Conservation (phyloP, 2,113 vertebrate genomes). For the Brachyhypopomus gauderio region DNA sequence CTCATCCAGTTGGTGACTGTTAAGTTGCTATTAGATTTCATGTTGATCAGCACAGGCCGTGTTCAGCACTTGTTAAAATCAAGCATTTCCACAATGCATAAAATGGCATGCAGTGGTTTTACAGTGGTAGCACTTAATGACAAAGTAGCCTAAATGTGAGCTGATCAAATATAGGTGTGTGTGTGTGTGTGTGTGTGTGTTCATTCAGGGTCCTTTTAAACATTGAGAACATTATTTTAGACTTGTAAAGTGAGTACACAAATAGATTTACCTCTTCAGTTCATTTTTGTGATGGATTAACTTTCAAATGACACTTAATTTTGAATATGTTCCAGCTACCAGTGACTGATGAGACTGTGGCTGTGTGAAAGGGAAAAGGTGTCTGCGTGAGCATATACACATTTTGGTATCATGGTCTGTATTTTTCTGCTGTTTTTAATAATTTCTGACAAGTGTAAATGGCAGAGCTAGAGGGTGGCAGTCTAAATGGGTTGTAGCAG, state of each 20-base stretch:
- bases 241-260: slow-evolving; percentile 5
- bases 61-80: background rate
- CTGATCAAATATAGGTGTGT: slow-evolving; percentile 43
- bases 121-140: slow-evolving; percentile 47
- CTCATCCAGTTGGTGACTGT: slow-evolving; percentile 39
- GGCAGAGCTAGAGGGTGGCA: slow-evolving; percentile 10
- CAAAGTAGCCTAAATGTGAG: slow-evolving; percentile 47
- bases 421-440: slow-evolving; percentile 37
- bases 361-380: slow-evolving; percentile 30
- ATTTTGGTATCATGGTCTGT: slow-evolving; percentile 31
- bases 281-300: slow-evolving; percentile 25
- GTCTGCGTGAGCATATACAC: slow-evolving; percentile 35
- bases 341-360: slow-evolving; percentile 19
- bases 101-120: background rate
- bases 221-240: slow-evolving; percentile 13
- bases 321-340: slow-evolving; percentile 13
- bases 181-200: background rate
- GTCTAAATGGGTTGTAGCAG: slow-evolving; percentile 48
- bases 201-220: slow-evolving; percentile 34
- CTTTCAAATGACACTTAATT: slow-evolving; percentile 11
- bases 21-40: slow-evolving; percentile 38
- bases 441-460: slow-evolving; percentile 3
- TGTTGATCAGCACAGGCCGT: slow-evolving; percentile 14
- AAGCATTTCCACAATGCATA: background rate
- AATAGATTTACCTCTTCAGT: slow-evolving; percentile 25